Conservation (phyloP, 2,113 vertebrate species). For the Scartelaos histophorus region DNA sequence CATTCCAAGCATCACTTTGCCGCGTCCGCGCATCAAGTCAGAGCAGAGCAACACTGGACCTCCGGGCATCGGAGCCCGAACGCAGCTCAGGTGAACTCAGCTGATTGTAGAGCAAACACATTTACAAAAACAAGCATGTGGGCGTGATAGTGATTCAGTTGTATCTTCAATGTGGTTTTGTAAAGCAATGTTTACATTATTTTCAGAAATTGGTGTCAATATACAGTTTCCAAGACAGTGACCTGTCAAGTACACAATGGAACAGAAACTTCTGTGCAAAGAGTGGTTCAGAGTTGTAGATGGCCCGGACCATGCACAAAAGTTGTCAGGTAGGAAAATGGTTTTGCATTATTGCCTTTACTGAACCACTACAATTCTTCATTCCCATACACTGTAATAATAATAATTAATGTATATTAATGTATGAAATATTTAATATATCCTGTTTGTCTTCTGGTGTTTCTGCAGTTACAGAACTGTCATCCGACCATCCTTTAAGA, state of each 20-base stretch:
- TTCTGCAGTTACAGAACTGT: constrained; percentile 92
- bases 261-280: constrained; percentile 88
- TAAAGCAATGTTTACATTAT: not conserved
- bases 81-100: constrained; percentile 66
- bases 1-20: constrained; percentile 67
- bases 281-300: constrained; percentile 91
- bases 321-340: constrained; percentile 84
- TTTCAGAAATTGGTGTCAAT: constrained; percentile 93
- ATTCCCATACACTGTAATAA: not conserved
- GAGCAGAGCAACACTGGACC: constrained; percentile 63
- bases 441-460: not conserved
- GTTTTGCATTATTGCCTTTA: not conserved
- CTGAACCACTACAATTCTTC: not conserved
- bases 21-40: constrained; percentile 66
- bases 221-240: constrained; percentile 86
- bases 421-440: not conserved
- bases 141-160: not conserved
- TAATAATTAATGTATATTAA: not conserved
- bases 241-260: constrained; percentile 95
- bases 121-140: not conserved
- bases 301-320: constrained; percentile 94
- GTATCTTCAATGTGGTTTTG: not conserved
- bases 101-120: not conserved
- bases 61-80: constrained; percentile 51
- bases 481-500: constrained; percentile 88